Conservation (phyloP, 2,888 invertebrate genomes). For the Zeuzera pyrina region DNA sequence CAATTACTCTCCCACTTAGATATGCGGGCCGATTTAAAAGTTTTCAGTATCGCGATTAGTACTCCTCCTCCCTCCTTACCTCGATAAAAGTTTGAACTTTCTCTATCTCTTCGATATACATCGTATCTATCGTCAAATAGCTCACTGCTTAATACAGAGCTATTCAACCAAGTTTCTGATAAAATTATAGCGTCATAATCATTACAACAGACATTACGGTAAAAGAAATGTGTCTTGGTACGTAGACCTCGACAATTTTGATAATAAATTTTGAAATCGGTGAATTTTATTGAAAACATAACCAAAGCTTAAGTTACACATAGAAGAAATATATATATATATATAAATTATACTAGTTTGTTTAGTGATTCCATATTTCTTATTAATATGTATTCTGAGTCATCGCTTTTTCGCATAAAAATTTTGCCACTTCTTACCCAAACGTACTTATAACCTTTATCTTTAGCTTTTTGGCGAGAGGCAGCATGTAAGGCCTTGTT, state of each 20-base stretch:
- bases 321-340: slow-evolving; percentile 2
- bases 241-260: slow-evolving; percentile 14
- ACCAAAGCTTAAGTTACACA: no score
- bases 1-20: not conserved
- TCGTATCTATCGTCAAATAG: slow-evolving; percentile 7
- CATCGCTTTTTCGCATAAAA: slow-evolving; percentile 3
- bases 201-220: slow-evolving; percentile 3
- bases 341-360: not conserved
- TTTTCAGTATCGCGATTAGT: not conserved
- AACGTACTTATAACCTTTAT: slow-evolving; percentile 1
- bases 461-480: slow-evolving; percentile 1
- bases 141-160: slow-evolving; percentile 8
- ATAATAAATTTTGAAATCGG: slow-evolving; percentile 11
- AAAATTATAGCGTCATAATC: slow-evolving; percentile 11
- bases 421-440: slow-evolving; percentile 6
- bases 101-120: slow-evolving; percentile 5
- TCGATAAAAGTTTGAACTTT: not conserved
- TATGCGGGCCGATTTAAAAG: not conserved
- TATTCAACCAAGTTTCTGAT: slow-evolving; percentile 13
- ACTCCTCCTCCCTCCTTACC: not conserved
- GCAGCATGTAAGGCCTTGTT: slow-evolving; percentile 7
- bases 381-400: not conserved
- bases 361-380: not conserved
- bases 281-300: no score
- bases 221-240: slow-evolving; percentile 9